Evolutionary conservation across 2,888 invertebrate species (phyloP).

Genomic region (Germaria angustata): DNA sequence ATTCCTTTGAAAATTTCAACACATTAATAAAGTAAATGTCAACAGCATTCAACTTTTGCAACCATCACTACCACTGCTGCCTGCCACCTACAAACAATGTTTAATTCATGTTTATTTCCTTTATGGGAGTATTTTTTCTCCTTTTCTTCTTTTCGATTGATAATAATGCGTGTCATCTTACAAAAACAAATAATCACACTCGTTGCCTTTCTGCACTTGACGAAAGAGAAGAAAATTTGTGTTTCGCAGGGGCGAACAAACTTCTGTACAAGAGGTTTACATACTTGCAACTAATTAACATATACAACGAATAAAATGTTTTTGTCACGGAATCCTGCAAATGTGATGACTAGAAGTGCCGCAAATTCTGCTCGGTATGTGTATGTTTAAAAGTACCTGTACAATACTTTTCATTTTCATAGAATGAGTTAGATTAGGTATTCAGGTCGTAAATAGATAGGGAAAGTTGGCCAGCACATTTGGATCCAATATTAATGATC

Average conservation of each 20-base stretch:
- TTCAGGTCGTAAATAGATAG: too few relatives aligned
- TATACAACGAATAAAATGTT: too few relatives aligned
- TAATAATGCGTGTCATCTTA: constrained; percentile 54
- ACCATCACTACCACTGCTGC: neutral
- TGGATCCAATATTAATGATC: too few relatives aligned
- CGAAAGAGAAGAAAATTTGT: neutral
- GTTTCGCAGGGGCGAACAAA: neutral
- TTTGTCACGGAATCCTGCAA: too few relatives aligned
- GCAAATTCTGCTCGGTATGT: too few relatives aligned
- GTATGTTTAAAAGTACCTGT: too few relatives aligned
- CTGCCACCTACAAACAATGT: constrained; percentile 20
- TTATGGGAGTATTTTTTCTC: neutral
- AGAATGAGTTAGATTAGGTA: too few relatives aligned
- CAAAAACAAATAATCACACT: constrained; percentile 26
- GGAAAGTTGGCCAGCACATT: too few relatives aligned
- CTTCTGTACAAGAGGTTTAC: neutral
- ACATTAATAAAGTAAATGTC: constrained; percentile 64
- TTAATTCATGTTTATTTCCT: constrained; percentile 48
- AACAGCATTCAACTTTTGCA: constrained; percentile 54
- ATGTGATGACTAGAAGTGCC: too few relatives aligned
- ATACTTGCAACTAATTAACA: too few relatives aligned
- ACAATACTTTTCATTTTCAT: too few relatives aligned
- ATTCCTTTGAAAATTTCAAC: constrained; percentile 52
- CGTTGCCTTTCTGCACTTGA: neutral
- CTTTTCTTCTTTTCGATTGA: neutral